phyloP scores from a whole-genome alignment of 2,888 invertebrate species.

The Diadegma fenestrale region DNA sequence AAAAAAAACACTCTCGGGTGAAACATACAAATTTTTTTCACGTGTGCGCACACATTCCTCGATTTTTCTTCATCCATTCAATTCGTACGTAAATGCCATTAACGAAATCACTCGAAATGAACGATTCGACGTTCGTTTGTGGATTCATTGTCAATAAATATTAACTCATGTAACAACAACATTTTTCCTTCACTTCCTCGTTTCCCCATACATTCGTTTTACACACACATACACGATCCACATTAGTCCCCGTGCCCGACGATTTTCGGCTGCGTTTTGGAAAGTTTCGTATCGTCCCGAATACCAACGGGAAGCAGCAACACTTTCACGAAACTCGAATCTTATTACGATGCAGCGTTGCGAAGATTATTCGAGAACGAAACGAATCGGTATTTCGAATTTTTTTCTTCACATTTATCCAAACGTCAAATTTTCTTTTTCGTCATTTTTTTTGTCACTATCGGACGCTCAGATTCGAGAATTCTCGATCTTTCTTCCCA shows the following conservation, averaged over 20 bases:
- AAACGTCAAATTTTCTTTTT: neutral
- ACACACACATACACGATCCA: constrained; percentile 6
- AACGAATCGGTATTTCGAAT: neutral
- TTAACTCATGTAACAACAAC: neutral
- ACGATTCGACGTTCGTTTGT: neutral
- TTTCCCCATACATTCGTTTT: neutral
- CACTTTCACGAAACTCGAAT: constrained; percentile 73
- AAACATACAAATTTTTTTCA: neutral
- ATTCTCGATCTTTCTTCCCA: neutral
- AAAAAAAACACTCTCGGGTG: neutral
- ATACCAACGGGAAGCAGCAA: constrained; percentile 49
- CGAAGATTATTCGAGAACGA: constrained; percentile 19
- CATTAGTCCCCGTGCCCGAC: constrained; percentile 21
- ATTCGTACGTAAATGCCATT: neutral
- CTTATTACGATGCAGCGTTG: constrained; percentile 26
- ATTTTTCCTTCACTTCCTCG: neutral
- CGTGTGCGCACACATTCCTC: neutral
- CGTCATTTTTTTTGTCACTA: neutral
- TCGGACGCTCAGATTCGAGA: neutral
- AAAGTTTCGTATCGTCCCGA: constrained; percentile 69
- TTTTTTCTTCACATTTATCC: neutral
- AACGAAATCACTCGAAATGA: neutral
- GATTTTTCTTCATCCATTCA: neutral
- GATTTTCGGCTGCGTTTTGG: constrained; percentile 72
- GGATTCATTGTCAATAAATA: neutral